Conservation (phyloP, 2,888 invertebrate genomes). For the Tricholauxania praeusta region DNA sequence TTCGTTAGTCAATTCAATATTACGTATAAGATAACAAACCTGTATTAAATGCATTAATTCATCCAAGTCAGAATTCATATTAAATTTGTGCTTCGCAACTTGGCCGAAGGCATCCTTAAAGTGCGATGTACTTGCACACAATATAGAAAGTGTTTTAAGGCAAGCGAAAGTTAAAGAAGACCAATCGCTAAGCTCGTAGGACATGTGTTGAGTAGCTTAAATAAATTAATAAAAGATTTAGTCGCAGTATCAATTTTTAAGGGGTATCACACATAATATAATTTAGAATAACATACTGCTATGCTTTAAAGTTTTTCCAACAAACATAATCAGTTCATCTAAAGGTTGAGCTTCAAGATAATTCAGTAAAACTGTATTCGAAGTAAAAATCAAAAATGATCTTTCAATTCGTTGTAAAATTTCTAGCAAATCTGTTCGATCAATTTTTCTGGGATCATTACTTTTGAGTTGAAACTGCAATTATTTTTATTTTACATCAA, state of each 20-base stretch:
- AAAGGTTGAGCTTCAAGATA: conserved; percentile 58
- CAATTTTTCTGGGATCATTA: conserved; percentile 45
- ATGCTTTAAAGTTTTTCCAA: conserved; percentile 49
- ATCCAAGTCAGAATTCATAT: conserved; percentile 45
- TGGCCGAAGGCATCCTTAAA: conserved; percentile 52
- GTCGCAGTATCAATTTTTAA: not conserved
- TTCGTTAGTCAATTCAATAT: not conserved
- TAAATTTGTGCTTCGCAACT: conserved; percentile 45
- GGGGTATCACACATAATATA: too few relatives aligned
- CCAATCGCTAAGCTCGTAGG: conserved; percentile 47
- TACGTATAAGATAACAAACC: conserved; percentile 46
- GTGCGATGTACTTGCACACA: conserved; percentile 56
- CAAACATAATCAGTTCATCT: conserved; percentile 58
- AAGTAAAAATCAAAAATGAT: conserved; percentile 54
- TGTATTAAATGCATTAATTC: conserved; percentile 53
- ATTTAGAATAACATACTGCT: conserved; percentile 50
- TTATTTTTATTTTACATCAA: not conserved
- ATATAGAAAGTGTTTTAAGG: conserved; percentile 52
- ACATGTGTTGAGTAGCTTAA: conserved; percentile 22
- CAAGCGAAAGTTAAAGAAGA: conserved; percentile 45
- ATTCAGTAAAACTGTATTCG: conserved; percentile 48
- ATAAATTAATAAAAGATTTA: not conserved
- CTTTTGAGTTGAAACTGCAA: conserved; percentile 59
- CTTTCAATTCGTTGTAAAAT: conserved; percentile 52
- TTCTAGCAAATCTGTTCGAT: conserved; percentile 53